phyloP scores from a whole-genome alignment of 2,113 vertebrate genomes.

The Acanthochromis polyacanthus region DNA sequence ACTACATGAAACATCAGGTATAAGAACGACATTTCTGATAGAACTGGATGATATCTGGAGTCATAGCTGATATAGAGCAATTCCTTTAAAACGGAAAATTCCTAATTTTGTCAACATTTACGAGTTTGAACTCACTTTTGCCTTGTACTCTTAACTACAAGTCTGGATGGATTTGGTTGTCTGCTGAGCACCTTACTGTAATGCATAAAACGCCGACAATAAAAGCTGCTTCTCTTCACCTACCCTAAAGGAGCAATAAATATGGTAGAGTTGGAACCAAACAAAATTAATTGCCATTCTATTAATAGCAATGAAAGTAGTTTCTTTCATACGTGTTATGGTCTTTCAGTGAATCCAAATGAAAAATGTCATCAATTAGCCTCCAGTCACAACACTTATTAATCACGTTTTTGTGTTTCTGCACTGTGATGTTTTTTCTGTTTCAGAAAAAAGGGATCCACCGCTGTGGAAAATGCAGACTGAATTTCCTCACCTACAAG shows the following conservation, averaged over 20 bases:
- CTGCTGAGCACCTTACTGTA: slow-evolving; percentile 58
- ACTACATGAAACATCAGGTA: slow-evolving; percentile 99
- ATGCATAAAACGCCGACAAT: slow-evolving; percentile 72
- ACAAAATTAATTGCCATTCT: slow-evolving; percentile 34
- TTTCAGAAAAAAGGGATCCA: slow-evolving; percentile 95
- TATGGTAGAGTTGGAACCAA: slow-evolving; percentile 43
- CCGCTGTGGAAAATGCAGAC: slow-evolving; percentile 95
- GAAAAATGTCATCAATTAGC: slow-evolving; percentile 39
- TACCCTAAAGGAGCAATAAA: slow-evolving; percentile 53
- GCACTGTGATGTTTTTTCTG: slow-evolving; percentile 6
- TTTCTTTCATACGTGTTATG: not conserved
- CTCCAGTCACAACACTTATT: not conserved
- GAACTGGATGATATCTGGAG: too few species aligned
- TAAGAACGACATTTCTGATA: slow-evolving; percentile 22
- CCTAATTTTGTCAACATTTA: not conserved
- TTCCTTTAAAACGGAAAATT: not conserved
- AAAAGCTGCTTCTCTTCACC: slow-evolving; percentile 44
- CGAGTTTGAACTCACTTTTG: slow-evolving; percentile 54
- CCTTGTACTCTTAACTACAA: slow-evolving; percentile 48
- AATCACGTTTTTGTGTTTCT: slow-evolving; percentile 13
- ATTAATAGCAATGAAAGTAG: slow-evolving; percentile 40
- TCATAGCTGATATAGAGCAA: not conserved
- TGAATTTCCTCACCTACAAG: slow-evolving; percentile 96
- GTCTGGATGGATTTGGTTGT: slow-evolving; percentile 76
- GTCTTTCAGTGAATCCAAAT: slow-evolving; percentile 37